Conservation (phyloP, 2,888 invertebrate species). For the Eristalis tenax region DNA sequence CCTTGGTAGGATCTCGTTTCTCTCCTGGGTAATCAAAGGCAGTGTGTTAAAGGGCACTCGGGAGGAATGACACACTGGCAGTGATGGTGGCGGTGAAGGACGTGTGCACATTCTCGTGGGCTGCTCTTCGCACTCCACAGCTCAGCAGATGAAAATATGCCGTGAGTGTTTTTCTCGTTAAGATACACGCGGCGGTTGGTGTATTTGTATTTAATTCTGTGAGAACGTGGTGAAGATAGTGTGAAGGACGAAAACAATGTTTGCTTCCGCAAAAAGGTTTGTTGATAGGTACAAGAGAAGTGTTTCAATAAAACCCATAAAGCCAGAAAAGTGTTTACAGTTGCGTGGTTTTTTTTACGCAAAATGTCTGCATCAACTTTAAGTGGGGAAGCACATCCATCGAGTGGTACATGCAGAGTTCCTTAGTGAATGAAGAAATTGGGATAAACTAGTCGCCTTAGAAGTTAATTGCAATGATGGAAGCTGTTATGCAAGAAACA, state of each 20-base stretch:
- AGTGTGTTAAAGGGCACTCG: conserved; percentile 41
- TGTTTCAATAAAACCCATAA: not conserved
- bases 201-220: conserved; percentile 22
- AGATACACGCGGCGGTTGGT: not conserved
- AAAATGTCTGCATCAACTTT: not conserved
- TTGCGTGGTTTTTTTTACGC: not conserved
- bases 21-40: conserved; percentile 43
- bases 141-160: not conserved
- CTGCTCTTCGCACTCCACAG: conserved; percentile 19
- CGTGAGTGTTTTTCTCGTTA: not conserved
- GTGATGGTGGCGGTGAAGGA: conserved; percentile 9
- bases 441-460: not conserved
- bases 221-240: not conserved
- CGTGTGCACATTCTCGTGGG: not conserved
- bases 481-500: not conserved
- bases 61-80: conserved; percentile 19
- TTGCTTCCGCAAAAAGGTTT: not conserved
- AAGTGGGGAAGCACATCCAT: not conserved
- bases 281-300: too few species aligned
- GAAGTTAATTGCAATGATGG: not conserved
- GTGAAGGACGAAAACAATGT: not conserved
- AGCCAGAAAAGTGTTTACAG: not conserved
- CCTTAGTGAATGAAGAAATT: not conserved
- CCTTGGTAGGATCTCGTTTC: conserved; percentile 5
- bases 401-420: not conserved